Percentiles rank a stretch among this genome's conserved stretches.
Evolutionary conservation across 2,797 vertebrate species (phyloP).

Genomic region (Sebastes iracundus): DNA sequence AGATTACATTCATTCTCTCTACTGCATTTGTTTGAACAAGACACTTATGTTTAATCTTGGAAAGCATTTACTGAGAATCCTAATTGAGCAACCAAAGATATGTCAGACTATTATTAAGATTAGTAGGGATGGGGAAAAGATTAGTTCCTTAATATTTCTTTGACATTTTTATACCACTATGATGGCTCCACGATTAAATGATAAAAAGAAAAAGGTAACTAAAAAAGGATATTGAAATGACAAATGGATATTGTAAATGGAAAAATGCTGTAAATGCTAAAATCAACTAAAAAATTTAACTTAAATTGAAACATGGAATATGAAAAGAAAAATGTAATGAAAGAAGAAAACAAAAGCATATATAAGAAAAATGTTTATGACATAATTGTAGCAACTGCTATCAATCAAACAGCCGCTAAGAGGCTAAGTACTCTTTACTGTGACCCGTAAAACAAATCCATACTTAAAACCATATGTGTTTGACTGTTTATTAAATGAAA

Average conservation of each 20-base stretch:
- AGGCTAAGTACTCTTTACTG: not conserved
- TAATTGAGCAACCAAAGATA: not conserved
- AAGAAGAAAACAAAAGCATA: not conserved
- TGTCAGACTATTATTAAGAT: slow-evolving; percentile 26
- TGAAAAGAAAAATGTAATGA: not conserved
- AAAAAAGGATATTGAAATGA: not conserved
- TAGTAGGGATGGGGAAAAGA: not conserved
- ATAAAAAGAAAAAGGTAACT: not conserved
- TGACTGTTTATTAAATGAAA: no score
- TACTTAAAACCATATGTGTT: no score
- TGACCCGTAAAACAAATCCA: no score
- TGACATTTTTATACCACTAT: not conserved
- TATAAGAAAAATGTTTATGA: no score
- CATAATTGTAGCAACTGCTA: no score
- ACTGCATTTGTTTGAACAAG: not conserved
- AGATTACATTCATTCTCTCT: not conserved
- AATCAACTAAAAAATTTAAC: not conserved
- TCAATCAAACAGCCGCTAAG: no score
- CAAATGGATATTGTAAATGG: not conserved
- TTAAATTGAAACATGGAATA: not conserved
- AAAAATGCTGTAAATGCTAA: not conserved
- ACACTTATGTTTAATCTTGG: not conserved
- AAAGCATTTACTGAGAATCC: slow-evolving; percentile 4
- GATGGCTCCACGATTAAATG: not conserved
- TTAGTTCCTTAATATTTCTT: not conserved